Percentiles rank a stretch among this genome's conserved stretches.
phyloP scores from a whole-genome alignment of 2,113 vertebrate genomes.

The Sterrhoptilus dennistouni region DNA sequence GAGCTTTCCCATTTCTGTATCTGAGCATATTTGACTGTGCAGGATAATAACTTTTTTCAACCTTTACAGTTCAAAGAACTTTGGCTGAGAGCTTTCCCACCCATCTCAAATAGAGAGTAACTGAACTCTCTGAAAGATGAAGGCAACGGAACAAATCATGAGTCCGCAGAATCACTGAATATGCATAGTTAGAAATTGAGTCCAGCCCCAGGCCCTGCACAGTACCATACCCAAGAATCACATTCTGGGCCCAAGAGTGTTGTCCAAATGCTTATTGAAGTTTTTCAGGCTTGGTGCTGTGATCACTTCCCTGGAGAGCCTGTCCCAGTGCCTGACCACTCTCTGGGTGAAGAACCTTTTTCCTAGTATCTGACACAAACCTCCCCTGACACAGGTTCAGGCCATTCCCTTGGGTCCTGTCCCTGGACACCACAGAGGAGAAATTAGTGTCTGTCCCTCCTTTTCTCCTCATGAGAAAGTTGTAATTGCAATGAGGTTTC shows the following conservation, averaged over 20 bases:
- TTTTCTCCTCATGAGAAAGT: background rate
- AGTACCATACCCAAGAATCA: background rate
- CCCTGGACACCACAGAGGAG: background rate
- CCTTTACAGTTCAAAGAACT: background rate
- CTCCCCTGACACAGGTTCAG: background rate
- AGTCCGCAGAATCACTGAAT: accelerated
- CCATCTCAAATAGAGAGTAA: background rate
- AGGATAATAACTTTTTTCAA: background rate
- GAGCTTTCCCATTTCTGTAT: background rate
- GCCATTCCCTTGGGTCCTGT: accelerated
- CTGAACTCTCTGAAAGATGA: background rate
- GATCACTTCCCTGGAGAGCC: background rate
- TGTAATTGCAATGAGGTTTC: background rate
- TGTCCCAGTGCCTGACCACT: accelerated
- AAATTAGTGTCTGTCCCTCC: background rate
- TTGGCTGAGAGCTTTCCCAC: background rate
- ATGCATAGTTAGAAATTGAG: accelerated
- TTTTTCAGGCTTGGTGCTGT: background rate
- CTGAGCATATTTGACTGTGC: background rate
- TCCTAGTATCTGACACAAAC: background rate
- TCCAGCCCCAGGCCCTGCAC: background rate
- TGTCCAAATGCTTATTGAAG: background rate
- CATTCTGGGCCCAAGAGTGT: too few relatives aligned
- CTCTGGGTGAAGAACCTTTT: background rate
- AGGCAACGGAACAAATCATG: background rate